phyloP scores from a whole-genome alignment of 2,113 vertebrate genomes.

The Brachyistius frenatus region DNA sequence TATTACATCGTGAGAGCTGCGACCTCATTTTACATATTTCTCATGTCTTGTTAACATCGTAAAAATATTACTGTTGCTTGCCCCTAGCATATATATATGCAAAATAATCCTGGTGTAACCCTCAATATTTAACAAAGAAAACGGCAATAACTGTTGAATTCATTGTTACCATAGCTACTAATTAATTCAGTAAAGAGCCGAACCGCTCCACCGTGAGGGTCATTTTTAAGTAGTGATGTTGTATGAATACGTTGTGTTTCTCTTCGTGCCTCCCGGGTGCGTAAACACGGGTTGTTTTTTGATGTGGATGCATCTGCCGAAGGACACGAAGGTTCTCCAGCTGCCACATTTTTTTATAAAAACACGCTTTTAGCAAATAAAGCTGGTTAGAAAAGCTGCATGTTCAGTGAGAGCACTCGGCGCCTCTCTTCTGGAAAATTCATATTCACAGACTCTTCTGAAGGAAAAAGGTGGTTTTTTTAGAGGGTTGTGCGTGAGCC shows the following conservation, averaged over 20 bases:
- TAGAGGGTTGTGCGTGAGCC: background rate
- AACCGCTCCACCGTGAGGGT: too few relatives aligned
- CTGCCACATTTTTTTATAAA: background rate
- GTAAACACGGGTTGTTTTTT: background rate
- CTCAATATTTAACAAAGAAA: too few relatives aligned
- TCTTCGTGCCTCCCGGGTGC: background rate
- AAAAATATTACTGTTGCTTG: too few relatives aligned
- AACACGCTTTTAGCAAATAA: constrained; percentile 10
- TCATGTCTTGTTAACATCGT: too few relatives aligned
- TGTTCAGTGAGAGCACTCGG: background rate
- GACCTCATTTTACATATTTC: too few relatives aligned
- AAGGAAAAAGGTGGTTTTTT: background rate
- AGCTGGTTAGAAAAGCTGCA: background rate
- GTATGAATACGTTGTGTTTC: background rate
- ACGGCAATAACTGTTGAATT: too few relatives aligned
- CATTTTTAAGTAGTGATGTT: too few relatives aligned
- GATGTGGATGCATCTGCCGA: background rate
- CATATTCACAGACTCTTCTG: constrained; percentile 9
- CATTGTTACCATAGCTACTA: too few relatives aligned
- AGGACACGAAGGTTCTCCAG: background rate
- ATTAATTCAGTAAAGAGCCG: too few relatives aligned
- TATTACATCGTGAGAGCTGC: too few relatives aligned
- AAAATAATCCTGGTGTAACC: too few relatives aligned
- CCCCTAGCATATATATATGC: too few relatives aligned
- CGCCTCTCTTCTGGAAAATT: background rate